Base-by-base conservation (phyloP, 2,888 invertebrate species). In the Malachius bipustulatus region DNA sequence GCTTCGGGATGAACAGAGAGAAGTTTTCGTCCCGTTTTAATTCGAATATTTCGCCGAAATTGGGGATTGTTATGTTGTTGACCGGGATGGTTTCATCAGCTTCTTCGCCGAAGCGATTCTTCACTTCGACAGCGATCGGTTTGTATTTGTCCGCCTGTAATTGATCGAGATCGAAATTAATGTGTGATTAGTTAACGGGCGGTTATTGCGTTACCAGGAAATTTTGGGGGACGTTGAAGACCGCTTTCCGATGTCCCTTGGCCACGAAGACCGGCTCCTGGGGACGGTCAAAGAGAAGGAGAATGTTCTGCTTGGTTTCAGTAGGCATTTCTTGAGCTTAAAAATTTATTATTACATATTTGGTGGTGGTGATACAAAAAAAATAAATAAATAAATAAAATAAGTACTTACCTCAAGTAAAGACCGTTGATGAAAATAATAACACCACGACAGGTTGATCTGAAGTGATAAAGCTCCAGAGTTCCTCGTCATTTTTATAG, bases 261-360 rank as follows among this genome's bases (percentile, higher is more conserved):
- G 75, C 74, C 63, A 80, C 71, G 62, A 82, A 83, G 40, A 77
- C 70, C 1, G 83, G 83, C 60, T 83, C 83, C 41, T 71, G 67
- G 8, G 82, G 82, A 27, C 81, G 73, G 52, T 82, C 77, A 62
- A 78, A 81, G 46, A 83, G 69, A 48, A 75, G 58, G 46, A 77
- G 58, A 8, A 79, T 58, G 48, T 74, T 66, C 12, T 66, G 57
- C 48, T 66, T 71, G 14, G 35, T n/a, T n/a, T n/a, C n/a, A n/a
- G n/a, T n/a, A n/a, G n/a, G n/a, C n/a, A n/a, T n/a, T n/a, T n/a
- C n/a, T n/a, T n/a, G n/a, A n/a, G n/a, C n/a, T n/a, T n/a, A n/a
- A n/a, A n/a, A n/a, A n/a, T n/a, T n/a, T n/a, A n/a, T n/a, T n/a
- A n/a, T n/a, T n/a, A n/a, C n/a, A n/a, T n/a, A n/a, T n/a, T n/a